Percentiles rank a stretch among this genome's conserved stretches.
Evolutionary conservation across 64 coral and sea anemone genomes (phyloP).

Genomic region (Hydrozoanthus tunicans): DNA sequence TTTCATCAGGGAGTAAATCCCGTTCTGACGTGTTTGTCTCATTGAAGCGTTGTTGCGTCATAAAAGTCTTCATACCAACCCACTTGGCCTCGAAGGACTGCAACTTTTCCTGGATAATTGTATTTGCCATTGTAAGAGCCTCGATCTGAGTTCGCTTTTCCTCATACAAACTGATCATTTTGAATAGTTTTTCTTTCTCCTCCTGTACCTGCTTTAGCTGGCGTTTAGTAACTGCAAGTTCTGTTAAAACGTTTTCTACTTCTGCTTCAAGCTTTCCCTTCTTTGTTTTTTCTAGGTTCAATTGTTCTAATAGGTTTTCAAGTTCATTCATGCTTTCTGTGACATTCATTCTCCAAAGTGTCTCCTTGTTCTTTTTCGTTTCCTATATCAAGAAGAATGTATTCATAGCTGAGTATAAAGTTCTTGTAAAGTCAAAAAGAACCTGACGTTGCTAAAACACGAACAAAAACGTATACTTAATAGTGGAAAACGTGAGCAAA

Average conservation of each 20-base stretch:
- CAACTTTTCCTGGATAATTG: not conserved
- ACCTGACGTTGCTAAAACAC: too few species aligned
- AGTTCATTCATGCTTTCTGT: not conserved
- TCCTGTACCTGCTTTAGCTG: not conserved
- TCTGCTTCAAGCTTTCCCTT: not conserved
- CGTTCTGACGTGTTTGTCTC: not conserved
- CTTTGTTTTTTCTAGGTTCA: not conserved
- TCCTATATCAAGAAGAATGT: not conserved
- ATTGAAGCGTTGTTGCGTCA: not conserved
- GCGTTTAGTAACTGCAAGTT: slow-evolving; percentile 3
- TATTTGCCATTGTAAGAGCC: not conserved
- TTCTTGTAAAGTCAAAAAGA: too few species aligned
- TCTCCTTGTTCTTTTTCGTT: not conserved
- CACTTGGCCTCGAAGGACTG: not conserved
- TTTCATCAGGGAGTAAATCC: not conserved
- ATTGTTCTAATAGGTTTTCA: not conserved
- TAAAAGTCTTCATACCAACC: not conserved
- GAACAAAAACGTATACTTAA: too few species aligned
- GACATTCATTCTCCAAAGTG: not conserved
- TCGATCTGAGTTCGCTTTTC: slow-evolving; percentile 10
- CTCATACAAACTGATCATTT: slow-evolving; percentile 23
- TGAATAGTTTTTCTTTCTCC: slow-evolving; percentile 24
- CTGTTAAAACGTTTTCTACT: not conserved
- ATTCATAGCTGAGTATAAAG: too few species aligned
- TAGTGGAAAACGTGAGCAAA: too few species aligned